Percentiles rank a stretch among this genome's conserved stretches.
These are phyloP conservation scores for Anableps anableps DNA, from an alignment of 2,797 vertebrate genomes.

Conservation along the genomic window DNA sequence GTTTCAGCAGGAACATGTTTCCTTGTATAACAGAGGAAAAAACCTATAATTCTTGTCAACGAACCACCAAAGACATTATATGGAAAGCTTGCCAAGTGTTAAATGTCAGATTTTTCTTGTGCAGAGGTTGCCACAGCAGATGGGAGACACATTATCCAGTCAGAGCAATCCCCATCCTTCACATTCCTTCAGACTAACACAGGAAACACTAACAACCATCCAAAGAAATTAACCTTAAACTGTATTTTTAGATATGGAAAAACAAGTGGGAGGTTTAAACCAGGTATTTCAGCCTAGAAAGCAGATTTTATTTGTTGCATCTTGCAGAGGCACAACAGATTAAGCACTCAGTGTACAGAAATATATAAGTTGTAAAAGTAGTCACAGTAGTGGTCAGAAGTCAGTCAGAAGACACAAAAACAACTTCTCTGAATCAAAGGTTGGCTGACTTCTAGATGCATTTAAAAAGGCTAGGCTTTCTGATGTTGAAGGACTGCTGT, in stretches of 20 bases:
- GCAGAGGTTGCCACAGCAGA: slow-evolving; percentile 60
- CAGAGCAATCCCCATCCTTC: slow-evolving; percentile 50
- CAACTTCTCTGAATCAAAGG: slow-evolving; percentile 45
- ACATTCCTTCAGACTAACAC: slow-evolving; percentile 57
- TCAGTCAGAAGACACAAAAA: slow-evolving; percentile 38
- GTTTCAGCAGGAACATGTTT: slow-evolving; percentile 67
- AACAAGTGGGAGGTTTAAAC: slow-evolving; percentile 19
- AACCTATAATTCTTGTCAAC: slow-evolving; percentile 62
- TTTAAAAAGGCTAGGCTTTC: slow-evolving; percentile 51
- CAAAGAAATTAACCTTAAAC: slow-evolving; percentile 54
- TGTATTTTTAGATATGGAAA: slow-evolving; percentile 56
- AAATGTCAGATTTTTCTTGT: slow-evolving; percentile 64
- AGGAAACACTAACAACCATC: slow-evolving; percentile 51
- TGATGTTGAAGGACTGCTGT: slow-evolving; percentile 66
- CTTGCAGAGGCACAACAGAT: slow-evolving; percentile 10
- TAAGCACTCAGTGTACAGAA: slow-evolving; percentile 12
- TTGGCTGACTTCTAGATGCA: slow-evolving; percentile 43
- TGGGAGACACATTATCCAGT: slow-evolving; percentile 72
- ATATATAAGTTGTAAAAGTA: slow-evolving; percentile 23
- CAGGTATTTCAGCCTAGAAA: not conserved
- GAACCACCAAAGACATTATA: slow-evolving; percentile 61
- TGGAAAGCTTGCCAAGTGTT: slow-evolving; percentile 60
- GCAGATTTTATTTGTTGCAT: slow-evolving; percentile 13
- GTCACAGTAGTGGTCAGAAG: slow-evolving; percentile 35
- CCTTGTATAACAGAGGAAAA: slow-evolving; percentile 64